Evolutionary conservation across 2,113 vertebrate genomes (phyloP).

Genomic region (Centropristis striata): DNA sequence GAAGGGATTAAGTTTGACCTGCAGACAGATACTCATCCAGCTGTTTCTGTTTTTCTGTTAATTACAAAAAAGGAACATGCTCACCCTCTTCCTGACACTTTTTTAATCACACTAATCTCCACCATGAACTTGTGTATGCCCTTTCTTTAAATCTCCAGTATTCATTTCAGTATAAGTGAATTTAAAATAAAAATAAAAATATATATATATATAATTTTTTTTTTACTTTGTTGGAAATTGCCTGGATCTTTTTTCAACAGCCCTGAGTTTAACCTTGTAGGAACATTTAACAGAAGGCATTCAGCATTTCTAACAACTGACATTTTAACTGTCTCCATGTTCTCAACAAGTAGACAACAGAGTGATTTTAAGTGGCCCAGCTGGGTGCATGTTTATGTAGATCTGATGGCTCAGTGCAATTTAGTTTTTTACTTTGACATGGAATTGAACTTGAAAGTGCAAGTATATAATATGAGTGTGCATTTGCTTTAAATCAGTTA

Average conservation of each 20-base stretch:
- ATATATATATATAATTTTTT: neutral
- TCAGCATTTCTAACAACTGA: neutral
- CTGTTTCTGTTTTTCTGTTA: slow-evolving; percentile 58
- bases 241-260: neutral
- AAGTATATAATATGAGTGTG: neutral
- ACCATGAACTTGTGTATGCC: neutral
- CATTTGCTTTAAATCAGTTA: neutral
- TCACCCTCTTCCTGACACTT: neutral
- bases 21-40: slow-evolving; percentile 56
- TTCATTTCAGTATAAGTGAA: neutral
- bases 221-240: neutral
- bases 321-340: neutral
- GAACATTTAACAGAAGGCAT: neutral
- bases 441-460: neutral
- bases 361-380: slow-evolving; percentile 16
- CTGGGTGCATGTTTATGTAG: slow-evolving; percentile 5
- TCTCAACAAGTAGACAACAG: slow-evolving; percentile 6
- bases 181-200: too few species aligned
- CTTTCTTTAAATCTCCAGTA: too few species aligned
- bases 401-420: neutral
- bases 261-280: neutral
- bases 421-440: neutral
- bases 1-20: slow-evolving; percentile 56
- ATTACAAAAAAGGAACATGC: slow-evolving; percentile 10
- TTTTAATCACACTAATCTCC: slow-evolving; percentile 16